A percentile compares a stretch with the other conserved stretches of the same genome.
Evolutionary conservation across 2,888 invertebrate species (phyloP).

Genomic region (Dolichopus griseipennis): DNA sequence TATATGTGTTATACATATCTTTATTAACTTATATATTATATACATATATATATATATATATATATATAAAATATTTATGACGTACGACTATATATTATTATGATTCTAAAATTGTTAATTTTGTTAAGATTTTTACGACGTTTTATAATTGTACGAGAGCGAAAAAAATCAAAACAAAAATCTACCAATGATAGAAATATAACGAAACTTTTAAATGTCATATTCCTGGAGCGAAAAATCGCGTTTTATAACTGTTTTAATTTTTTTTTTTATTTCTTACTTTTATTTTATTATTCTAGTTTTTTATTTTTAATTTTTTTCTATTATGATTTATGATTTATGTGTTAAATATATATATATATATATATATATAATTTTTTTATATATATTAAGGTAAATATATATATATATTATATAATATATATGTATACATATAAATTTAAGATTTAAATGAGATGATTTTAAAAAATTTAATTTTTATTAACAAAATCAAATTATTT

Average conservation of each 20-base stretch:
- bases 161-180: neutral
- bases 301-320: neutral
- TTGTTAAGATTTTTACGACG: conserved; percentile 2
- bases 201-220: neutral
- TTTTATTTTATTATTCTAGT: neutral
- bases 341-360: neutral
- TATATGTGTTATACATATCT: neutral
- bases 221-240: neutral
- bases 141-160: neutral
- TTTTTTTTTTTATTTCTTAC: neutral
- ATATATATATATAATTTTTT: no score
- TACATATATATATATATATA: neutral
- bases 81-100: neutral
- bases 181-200: neutral
- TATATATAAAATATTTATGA: neutral
- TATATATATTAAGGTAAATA: no score
- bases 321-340: conserved; percentile 1
- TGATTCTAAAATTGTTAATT: neutral
- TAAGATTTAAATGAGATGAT: no score
- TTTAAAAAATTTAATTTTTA: no score
- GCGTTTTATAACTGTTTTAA: neutral
- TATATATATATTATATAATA: no score
- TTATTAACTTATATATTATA: no score
- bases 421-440: no score
- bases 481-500: no score